Percentiles rank a stretch among this genome's conserved stretches.
These are phyloP conservation scores for Caenorhabditis becei DNA, from an alignment of 2,888 invertebrate genomes.

Conservation along the genomic window DNA sequence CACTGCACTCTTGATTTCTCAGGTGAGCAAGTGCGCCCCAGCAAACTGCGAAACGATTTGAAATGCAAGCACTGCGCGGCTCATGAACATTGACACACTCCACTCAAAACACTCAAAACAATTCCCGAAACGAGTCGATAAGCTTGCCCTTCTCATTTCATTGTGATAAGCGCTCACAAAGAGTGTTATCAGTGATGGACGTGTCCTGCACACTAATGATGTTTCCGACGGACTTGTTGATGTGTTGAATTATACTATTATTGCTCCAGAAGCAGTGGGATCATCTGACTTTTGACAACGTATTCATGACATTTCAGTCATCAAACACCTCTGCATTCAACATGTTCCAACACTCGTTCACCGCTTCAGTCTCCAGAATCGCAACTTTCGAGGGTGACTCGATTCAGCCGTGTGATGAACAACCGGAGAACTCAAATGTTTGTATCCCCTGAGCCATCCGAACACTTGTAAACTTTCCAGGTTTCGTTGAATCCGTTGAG, in stretches of 20 bases:
- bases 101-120: no score
- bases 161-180: slow-evolving; percentile 5
- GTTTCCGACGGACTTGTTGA: slow-evolving; percentile 10
- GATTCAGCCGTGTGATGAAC: slow-evolving; percentile 47
- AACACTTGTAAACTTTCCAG: slow-evolving; percentile 44
- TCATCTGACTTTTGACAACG: no score
- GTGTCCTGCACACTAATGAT: slow-evolving; percentile 4
- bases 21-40: slow-evolving; percentile 30
- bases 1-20: slow-evolving; percentile 64
- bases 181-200: slow-evolving; percentile 29
- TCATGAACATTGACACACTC: no score
- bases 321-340: slow-evolving; percentile 61
- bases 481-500: slow-evolving; percentile 71
- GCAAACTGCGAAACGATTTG: no score
- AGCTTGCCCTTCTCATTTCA: not conserved
- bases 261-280: no score
- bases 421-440: slow-evolving; percentile 46
- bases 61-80: no score
- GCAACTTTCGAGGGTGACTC: slow-evolving; percentile 53
- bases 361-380: slow-evolving; percentile 56
- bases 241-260: slow-evolving; percentile 9
- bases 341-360: slow-evolving; percentile 65
- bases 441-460: no score
- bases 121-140: slow-evolving; percentile 1
- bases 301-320: no score